Percentiles rank a stretch among this genome's conserved stretches.
Conservation (phyloP, 2,797 vertebrate species). For the Ispidina picta region DNA sequence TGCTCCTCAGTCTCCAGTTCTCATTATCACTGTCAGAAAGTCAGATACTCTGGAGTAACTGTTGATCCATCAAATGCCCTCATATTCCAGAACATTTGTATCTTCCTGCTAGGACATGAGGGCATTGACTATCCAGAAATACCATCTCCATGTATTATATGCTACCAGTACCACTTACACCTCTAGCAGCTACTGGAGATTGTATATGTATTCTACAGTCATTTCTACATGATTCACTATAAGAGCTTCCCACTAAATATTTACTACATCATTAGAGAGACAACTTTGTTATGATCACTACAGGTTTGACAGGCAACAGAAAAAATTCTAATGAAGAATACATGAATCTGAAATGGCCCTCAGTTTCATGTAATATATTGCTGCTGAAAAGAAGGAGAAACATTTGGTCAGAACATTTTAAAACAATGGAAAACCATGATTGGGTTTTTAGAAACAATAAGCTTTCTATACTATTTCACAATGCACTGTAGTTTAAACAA, state of each 20-base stretch:
- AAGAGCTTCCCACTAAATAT: not conserved
- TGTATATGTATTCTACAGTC: not conserved
- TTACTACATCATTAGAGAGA: not conserved
- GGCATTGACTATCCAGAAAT: not conserved
- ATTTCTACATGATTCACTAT: not conserved
- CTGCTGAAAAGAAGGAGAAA: not conserved
- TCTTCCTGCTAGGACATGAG: not conserved
- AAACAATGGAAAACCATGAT: not conserved
- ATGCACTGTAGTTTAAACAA: not conserved
- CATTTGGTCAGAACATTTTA: not conserved
- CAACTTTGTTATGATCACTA: not conserved
- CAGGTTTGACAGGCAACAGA: not conserved
- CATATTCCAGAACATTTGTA: not conserved
- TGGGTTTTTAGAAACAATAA: not conserved
- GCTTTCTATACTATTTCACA: not conserved
- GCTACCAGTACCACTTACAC: not conserved
- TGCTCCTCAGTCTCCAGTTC: not conserved
- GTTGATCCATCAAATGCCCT: not conserved
- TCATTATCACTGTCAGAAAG: not conserved
- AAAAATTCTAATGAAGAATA: not conserved
- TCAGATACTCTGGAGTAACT: not conserved
- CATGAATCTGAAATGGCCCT: not conserved
- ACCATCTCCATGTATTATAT: accelerated
- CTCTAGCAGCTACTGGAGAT: not conserved
- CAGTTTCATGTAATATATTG: not conserved